Percentiles rank a stretch among this genome's conserved stretches.
phyloP scores from a whole-genome alignment of 2,113 vertebrate species.

The Vidua chalybeata region DNA sequence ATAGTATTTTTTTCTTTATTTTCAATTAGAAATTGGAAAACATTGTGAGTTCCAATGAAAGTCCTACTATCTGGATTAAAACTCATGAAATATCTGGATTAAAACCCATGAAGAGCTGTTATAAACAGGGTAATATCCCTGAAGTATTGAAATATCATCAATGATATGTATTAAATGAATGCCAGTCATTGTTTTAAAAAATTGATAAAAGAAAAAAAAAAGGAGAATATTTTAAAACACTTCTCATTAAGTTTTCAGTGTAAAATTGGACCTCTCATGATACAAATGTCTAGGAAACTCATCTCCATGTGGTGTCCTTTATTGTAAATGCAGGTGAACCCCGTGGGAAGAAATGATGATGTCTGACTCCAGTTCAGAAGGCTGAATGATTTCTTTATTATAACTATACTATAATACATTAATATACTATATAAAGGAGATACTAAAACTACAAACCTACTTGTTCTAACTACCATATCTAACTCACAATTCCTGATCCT shows the following conservation, averaged over 20 bases:
- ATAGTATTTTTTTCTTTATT: neutral
- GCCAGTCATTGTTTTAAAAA: neutral
- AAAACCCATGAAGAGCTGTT: neutral
- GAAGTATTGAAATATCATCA: neutral
- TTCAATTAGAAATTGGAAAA: neutral
- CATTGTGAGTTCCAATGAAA: neutral
- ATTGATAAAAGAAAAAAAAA: no score
- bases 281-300: neutral
- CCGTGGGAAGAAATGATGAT: no score
- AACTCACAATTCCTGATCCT: no score
- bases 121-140: neutral
- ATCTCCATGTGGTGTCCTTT: neutral
- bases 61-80: neutral
- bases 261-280: neutral
- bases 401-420: no score
- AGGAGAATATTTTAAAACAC: neutral
- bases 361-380: no score
- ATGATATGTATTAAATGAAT: neutral
- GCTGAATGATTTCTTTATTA: no score
- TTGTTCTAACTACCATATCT: no score
- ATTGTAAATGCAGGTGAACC: no score
- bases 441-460: no score
- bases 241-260: neutral
- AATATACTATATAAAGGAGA: no score
- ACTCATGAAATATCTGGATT: neutral